Percentiles rank a stretch among this genome's conserved stretches.
These are phyloP conservation scores for Peromyscus leucopus DNA, from an alignment of 2,113 vertebrate genomes.

Conservation along the genomic window DNA sequence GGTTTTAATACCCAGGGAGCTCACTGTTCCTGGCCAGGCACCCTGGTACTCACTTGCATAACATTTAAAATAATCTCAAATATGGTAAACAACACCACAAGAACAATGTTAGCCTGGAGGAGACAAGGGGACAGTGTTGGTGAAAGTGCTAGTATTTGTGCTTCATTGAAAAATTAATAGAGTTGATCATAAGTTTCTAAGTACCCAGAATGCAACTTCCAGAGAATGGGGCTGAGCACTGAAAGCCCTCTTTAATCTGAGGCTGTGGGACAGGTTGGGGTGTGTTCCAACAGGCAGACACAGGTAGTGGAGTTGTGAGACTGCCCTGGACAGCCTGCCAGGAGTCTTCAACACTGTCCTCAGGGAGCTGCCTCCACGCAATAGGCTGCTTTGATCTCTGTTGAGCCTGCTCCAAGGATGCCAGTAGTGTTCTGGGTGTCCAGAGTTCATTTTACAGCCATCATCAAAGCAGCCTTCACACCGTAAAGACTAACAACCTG, in stretches of 20 bases:
- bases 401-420: slow-evolving; percentile 37
- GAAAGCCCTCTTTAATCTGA: slow-evolving; percentile 73
- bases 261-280: slow-evolving; percentile 50
- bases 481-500: slow-evolving; percentile 70
- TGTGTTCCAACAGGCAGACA: slow-evolving; percentile 40
- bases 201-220: slow-evolving; percentile 62
- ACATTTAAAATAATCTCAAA: slow-evolving; percentile 61
- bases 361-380: slow-evolving; percentile 49
- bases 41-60: background rate
- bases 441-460: slow-evolving; percentile 69
- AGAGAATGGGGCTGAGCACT: slow-evolving; percentile 65
- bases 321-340: slow-evolving; percentile 58
- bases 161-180: slow-evolving; percentile 73
- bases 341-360: slow-evolving; percentile 61
- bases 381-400: slow-evolving; percentile 74
- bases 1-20: slow-evolving; percentile 74
- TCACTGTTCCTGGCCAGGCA: slow-evolving; percentile 11
- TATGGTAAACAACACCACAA: background rate
- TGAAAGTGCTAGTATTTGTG: slow-evolving; percentile 56
- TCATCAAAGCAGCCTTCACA: slow-evolving; percentile 83
- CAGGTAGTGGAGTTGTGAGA: slow-evolving; percentile 57
- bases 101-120: background rate
- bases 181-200: slow-evolving; percentile 71
- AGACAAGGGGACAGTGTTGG: slow-evolving; percentile 77
- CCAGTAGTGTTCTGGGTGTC: slow-evolving; percentile 70